These are phyloP conservation scores for Plodia interpunctella DNA, from an alignment of 1,140 invertebrate genomes.

Conservation along the genomic window DNA sequence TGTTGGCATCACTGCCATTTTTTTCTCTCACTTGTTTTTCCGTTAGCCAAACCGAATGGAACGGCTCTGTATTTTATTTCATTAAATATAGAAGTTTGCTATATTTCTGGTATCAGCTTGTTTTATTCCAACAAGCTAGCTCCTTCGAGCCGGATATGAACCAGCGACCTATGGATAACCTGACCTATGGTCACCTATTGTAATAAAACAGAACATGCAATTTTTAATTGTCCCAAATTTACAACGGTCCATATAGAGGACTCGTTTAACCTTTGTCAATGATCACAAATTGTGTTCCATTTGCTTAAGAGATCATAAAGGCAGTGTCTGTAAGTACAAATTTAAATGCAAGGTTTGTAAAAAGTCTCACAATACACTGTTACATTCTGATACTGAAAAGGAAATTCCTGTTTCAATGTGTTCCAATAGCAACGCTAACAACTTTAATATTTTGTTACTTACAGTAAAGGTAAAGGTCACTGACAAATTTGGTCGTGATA, in stretches of 20 bases:
- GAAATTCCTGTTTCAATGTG: constrained; percentile 11
- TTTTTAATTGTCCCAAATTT: constrained; percentile 20
- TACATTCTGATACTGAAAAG: constrained; percentile 17
- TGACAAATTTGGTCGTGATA: constrained; percentile 17
- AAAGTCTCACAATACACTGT: constrained; percentile 21
- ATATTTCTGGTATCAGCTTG: no score
- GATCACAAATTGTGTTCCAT: constrained; percentile 17
- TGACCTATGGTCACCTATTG: no score
- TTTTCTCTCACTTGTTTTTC: no score
- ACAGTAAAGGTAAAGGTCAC: constrained; percentile 22
- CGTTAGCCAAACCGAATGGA: no score
- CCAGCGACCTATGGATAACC: no score
- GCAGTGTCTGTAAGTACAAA: constrained; percentile 19
- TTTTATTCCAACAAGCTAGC: no score
- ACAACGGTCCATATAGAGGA: constrained; percentile 12
- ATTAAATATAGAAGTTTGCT: no score
- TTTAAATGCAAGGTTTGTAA: constrained; percentile 30
- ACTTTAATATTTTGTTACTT: constrained; percentile 17
- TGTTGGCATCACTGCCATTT: no score
- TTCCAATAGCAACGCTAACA: background rate
- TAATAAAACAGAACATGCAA: constrained; percentile 13
- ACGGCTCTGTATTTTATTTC: no score
- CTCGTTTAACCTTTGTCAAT: constrained; percentile 10
- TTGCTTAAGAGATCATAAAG: constrained; percentile 18
- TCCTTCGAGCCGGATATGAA: no score